These are phyloP conservation scores for Esox masquinongy DNA, from an alignment of 2,797 vertebrate species.

Conservation along the genomic window DNA sequence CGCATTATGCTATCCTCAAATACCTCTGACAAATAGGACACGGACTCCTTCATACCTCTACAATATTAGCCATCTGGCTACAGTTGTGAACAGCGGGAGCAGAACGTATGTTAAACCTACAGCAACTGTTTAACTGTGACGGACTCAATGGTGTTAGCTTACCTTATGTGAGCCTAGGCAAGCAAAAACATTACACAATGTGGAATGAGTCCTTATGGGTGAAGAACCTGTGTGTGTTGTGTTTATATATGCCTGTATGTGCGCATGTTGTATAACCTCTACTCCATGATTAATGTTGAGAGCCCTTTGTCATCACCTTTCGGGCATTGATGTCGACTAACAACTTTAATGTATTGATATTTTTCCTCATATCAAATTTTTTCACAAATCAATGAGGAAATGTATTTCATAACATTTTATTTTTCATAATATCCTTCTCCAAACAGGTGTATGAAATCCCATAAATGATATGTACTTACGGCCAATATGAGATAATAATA, in stretches of 20 bases:
- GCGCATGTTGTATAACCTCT: slow-evolving; percentile 5
- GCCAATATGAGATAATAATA: too few species aligned
- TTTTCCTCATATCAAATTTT: too few species aligned
- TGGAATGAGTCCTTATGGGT: slow-evolving; percentile 48
- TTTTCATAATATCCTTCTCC: too few species aligned
- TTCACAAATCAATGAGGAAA: too few species aligned
- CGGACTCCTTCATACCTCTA: slow-evolving; percentile 36
- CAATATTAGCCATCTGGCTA: slow-evolving; percentile 41
- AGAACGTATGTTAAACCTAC: slow-evolving; percentile 48
- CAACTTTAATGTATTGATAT: too few species aligned
- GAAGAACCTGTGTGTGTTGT: neutral
- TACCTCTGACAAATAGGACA: slow-evolving; percentile 35
- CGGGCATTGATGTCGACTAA: too few species aligned
- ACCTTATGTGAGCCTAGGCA: slow-evolving; percentile 37
- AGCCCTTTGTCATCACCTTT: too few species aligned
- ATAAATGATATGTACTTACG: too few species aligned
- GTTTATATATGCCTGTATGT: slow-evolving; percentile 22
- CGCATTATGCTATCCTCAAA: neutral
- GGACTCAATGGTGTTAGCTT: slow-evolving; percentile 60
- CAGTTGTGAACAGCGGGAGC: slow-evolving; percentile 41
- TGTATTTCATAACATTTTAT: too few species aligned
- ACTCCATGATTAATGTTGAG: slow-evolving; percentile 55
- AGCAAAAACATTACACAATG: slow-evolving; percentile 45
- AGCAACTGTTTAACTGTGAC: slow-evolving; percentile 56
- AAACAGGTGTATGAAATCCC: too few species aligned